Conservation (phyloP, 2,113 vertebrate species). For the Eclectus roratus region DNA sequence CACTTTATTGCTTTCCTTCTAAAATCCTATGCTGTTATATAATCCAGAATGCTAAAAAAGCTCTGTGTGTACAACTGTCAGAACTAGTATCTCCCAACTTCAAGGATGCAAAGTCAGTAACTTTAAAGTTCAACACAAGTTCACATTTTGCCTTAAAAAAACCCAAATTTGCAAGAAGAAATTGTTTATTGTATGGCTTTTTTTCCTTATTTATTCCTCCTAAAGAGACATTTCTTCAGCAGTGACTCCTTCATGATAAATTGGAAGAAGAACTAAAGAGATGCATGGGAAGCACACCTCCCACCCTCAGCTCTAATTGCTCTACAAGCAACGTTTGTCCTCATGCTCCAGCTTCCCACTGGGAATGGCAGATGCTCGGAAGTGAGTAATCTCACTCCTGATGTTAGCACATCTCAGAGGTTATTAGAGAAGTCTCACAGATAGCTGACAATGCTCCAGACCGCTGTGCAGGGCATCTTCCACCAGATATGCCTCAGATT, state of each 20-base stretch:
- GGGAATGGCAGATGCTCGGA: background rate
- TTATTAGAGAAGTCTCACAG: background rate
- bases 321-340: background rate
- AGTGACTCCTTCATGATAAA: rapidly evolving
- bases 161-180: background rate
- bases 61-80: background rate
- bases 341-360: background rate
- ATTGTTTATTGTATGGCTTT: background rate
- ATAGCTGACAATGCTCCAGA: rapidly evolving
- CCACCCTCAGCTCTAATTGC: background rate
- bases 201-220: background rate
- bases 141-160: background rate
- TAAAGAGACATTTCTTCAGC: background rate
- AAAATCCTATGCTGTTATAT: background rate
- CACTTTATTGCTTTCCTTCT: background rate
- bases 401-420: background rate
- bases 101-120: background rate
- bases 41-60: background rate
- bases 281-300: background rate
- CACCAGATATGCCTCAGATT: background rate
- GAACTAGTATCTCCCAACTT: background rate
- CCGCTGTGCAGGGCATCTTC: background rate
- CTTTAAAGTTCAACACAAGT: background rate
- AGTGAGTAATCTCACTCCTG: background rate
- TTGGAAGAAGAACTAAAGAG: rapidly evolving